A percentile compares a stretch with the other conserved stretches of the same genome.
These are phyloP conservation scores for Synaphobranchus kaupii DNA, from an alignment of 2,797 vertebrate species.

Conservation along the genomic window DNA sequence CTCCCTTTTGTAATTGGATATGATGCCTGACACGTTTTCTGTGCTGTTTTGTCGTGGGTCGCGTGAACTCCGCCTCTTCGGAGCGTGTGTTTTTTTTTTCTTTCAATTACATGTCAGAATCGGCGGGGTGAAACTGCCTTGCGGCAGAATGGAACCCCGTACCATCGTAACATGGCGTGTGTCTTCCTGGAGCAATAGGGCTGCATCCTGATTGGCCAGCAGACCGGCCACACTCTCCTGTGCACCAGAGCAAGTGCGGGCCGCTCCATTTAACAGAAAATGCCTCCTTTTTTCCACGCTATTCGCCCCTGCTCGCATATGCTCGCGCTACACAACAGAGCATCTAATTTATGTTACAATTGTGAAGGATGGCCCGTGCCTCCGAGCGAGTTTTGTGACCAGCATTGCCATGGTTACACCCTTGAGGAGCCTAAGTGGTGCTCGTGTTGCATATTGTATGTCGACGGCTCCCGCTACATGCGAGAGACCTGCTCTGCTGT, in stretches of 20 bases:
- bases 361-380: background rate
- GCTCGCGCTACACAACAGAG: background rate
- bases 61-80: background rate
- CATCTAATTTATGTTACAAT: background rate
- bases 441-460: background rate
- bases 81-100: no score
- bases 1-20: background rate
- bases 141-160: background rate
- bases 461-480: background rate
- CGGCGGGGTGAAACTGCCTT: background rate
- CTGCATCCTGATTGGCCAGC: background rate
- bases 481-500: background rate
- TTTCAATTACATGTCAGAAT: background rate
- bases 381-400: background rate
- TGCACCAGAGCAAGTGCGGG: background rate
- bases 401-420: background rate
- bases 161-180: background rate
- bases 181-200: background rate
- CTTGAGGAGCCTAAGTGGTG: no score
- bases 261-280: background rate
- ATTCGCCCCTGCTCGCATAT: background rate
- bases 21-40: background rate
- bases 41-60: background rate
- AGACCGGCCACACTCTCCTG: background rate
- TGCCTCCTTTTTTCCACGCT: background rate